Evolutionary conservation across 2,888 invertebrate genomes (phyloP).

Genomic region (Lepidonotus clava): DNA sequence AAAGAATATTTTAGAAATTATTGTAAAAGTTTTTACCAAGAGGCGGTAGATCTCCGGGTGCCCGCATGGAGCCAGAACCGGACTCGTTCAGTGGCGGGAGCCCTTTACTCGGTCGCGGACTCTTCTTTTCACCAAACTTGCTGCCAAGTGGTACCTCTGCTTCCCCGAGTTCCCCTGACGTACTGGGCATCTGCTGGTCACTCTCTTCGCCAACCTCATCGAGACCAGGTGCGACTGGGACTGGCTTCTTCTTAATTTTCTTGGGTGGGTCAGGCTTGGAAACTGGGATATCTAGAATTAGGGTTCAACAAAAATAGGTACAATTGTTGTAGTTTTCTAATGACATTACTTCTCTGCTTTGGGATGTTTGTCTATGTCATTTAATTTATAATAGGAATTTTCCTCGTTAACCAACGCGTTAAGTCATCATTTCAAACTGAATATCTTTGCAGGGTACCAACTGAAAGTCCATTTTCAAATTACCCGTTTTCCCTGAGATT

Average conservation of each 20-base stretch:
- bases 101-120: conserved; percentile 23
- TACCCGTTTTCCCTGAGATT: too few relatives aligned
- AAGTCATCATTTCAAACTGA: too few relatives aligned
- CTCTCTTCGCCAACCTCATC: background rate
- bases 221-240: background rate
- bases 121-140: conserved; percentile 69
- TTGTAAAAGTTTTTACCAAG: too few relatives aligned
- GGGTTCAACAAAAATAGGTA: background rate
- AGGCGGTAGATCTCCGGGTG: background rate
- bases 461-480: too few relatives aligned
- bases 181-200: background rate
- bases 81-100: background rate
- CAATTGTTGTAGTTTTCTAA: background rate
- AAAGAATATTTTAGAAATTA: too few relatives aligned
- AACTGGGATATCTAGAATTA: background rate
- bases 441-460: too few relatives aligned
- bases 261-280: background rate
- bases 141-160: conserved; percentile 68
- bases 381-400: too few relatives aligned
- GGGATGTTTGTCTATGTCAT: too few relatives aligned
- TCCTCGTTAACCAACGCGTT: too few relatives aligned
- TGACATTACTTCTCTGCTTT: too few relatives aligned
- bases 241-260: background rate
- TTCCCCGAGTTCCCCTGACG: conserved; percentile 55
- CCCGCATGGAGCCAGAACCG: background rate